phyloP scores from a whole-genome alignment of 2,113 vertebrate genomes.

The Anhinga rufa region DNA sequence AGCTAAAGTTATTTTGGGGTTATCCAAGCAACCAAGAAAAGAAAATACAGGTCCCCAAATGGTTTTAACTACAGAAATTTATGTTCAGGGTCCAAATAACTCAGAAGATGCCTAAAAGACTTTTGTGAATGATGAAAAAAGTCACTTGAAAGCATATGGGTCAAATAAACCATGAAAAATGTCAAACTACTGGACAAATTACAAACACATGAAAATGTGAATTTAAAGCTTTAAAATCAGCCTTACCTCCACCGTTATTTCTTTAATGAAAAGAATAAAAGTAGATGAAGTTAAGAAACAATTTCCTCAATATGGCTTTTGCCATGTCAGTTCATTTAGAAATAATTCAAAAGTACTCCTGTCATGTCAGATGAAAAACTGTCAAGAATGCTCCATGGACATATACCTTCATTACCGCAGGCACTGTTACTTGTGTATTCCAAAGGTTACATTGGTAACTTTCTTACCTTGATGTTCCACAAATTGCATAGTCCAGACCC shows the following conservation, averaged over 20 bases:
- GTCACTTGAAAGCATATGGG: background rate
- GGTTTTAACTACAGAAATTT: background rate
- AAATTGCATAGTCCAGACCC: background rate
- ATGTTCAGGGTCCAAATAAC: background rate
- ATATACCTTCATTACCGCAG: background rate
- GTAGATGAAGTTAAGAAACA: background rate
- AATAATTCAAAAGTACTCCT: background rate
- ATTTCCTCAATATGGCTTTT: background rate
- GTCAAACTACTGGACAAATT: background rate
- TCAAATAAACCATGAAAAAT: constrained; percentile 1
- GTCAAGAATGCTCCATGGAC: background rate
- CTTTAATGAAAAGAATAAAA: background rate
- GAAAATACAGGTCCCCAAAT: background rate
- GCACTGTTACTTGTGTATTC: background rate
- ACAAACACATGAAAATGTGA: background rate
- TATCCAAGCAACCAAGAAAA: background rate
- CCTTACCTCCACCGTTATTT: background rate
- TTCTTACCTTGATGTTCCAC: background rate
- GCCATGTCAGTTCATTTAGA: background rate
- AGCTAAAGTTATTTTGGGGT: background rate
- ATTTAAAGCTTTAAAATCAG: background rate
- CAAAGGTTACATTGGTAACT: background rate
- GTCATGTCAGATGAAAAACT: background rate
- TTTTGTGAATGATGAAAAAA: background rate
- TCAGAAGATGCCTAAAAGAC: background rate